Evolutionary conservation across 1,140 invertebrate species (phyloP).

Genomic region (Drosophila ironensis): DNA sequence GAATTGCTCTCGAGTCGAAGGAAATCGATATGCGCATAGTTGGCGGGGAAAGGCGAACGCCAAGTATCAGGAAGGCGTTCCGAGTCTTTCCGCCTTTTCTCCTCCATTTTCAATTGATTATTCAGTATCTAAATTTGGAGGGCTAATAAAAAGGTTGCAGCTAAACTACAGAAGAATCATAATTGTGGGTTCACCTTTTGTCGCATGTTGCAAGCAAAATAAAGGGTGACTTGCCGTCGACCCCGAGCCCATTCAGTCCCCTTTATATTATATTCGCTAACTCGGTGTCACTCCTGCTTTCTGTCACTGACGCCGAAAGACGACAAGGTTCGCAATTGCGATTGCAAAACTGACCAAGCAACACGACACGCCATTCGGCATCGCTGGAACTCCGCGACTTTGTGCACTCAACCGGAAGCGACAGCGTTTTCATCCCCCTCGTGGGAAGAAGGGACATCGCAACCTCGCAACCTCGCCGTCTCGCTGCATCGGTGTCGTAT

Average conservation of each 20-base stretch:
- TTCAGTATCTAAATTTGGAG: too few relatives aligned
- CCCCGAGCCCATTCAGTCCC: background rate
- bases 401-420: constrained; percentile 69
- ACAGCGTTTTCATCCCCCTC: constrained; percentile 50
- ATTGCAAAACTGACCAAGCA: constrained; percentile 53
- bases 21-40: constrained; percentile 43
- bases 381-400: constrained; percentile 72
- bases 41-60: constrained; percentile 22
- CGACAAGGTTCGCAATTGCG: constrained; percentile 40
- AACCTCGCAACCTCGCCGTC: too few relatives aligned
- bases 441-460: constrained; percentile 25
- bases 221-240: background rate
- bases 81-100: background rate
- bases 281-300: constrained; percentile 19
- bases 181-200: too few relatives aligned
- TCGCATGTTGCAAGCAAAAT: too few relatives aligned
- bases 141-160: background rate
- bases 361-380: constrained; percentile 67
- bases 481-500: constrained; percentile 43
- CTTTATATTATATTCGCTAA: constrained; percentile 20
- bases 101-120: background rate
- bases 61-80: constrained; percentile 29
- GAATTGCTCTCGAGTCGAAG: constrained; percentile 54
- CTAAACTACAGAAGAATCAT: too few relatives aligned
- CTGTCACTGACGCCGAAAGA: constrained; percentile 34